Evolutionary conservation across 2,797 vertebrate genomes (phyloP), one percentile per base, ranked within the genome.

Genomic region (Apogon hyalosoma): DNA sequence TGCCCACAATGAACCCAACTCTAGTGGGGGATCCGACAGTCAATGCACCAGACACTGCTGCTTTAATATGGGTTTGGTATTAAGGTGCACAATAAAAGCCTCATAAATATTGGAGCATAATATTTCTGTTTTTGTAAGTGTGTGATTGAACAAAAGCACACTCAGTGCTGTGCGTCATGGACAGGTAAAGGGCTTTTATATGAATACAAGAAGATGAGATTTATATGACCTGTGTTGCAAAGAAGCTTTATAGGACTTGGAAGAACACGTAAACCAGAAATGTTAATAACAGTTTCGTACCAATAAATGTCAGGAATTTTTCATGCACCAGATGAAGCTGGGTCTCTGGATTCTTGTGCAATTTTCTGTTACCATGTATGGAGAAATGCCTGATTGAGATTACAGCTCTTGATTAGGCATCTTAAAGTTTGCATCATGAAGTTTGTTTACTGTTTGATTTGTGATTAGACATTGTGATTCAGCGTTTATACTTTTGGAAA

Each of bases 261-360:
- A 68, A n/a, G 19, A 11, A 12, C 39, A 11, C 15, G 39, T 31
- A 57, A 33, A 39, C 13, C 11, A 14, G 6, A 50, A 68, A 52
- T 14, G 24, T 42, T 53, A n/a, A 15, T n/a, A 39, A 76, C 43
- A 54, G 65, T 42, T 60, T 11, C 15, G 1, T 14, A 11, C 58
- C 38, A 40, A 63, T 12, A 68, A 72, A 61, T 45, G 33, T 2
- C 39, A 36, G n/a, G 6, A 52, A 42, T 62, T 47, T 40, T 56
- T 57, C 4, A 18, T 28, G n/a, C 4, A 19, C 2, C 10, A 50
- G 11, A 59, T 33, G 48, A 24, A 57, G 39, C 45, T 36, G 47
- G 47, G 19, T 12, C n/a, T 57, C 48, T 36, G 48, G 42, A 13
- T 45, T 52, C 51, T 48, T 21, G 10, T 53, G 52, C 43, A 53